Evolutionary conservation across 92 coral and sea anemone genomes (phyloP), one percentile per base, ranked within the genome.

Genomic region (Zoanthus sansibaricus): DNA sequence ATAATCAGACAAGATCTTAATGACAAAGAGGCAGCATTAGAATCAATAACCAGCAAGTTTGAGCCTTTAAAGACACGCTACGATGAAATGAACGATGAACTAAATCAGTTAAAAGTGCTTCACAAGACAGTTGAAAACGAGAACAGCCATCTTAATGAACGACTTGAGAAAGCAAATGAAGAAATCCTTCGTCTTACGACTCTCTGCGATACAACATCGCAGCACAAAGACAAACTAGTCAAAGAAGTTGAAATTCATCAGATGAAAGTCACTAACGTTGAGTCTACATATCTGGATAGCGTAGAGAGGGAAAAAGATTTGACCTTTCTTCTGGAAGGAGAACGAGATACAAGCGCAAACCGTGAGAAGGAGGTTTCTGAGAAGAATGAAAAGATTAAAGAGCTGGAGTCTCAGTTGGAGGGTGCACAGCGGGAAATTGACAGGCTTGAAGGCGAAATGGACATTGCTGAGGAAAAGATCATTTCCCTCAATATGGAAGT

Each of bases 381-480:
- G 16, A 88, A 89, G 61, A 87, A 90, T 30, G 86, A 90, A 72
- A 93, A 59, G 42, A 86, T 91, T 31, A 79, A 62, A 32, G 79
- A 64, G 76, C 68, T 93, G 45, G 93, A 86, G 51, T 88, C 77
- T 4, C 93, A 89, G 64, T 79, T 95, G 8, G 79, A 68, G 56
- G 48, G 82, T 55, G 89, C 92, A 31, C 98, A 93, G 75, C 86
- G 94, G 31, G 98, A 93, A 47, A 82, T 91, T 72, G 98, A 95
- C 79, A 87, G 91, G 91, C 80, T 95, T 15, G 97, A 97, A 79
- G 92, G 90, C 77, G 99, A 97, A 67, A 93, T 97, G 98, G 97
- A 97, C 86, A 92, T 91, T 12, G 99, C 99, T 20, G 98, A 97
- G 88, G 98, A 95, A 75, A 93, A 93, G 62, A 95, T 97, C 56